phyloP scores from a whole-genome alignment of 1,140 invertebrate genomes.

The Pachyrhynchus sulphureomaculatus region DNA sequence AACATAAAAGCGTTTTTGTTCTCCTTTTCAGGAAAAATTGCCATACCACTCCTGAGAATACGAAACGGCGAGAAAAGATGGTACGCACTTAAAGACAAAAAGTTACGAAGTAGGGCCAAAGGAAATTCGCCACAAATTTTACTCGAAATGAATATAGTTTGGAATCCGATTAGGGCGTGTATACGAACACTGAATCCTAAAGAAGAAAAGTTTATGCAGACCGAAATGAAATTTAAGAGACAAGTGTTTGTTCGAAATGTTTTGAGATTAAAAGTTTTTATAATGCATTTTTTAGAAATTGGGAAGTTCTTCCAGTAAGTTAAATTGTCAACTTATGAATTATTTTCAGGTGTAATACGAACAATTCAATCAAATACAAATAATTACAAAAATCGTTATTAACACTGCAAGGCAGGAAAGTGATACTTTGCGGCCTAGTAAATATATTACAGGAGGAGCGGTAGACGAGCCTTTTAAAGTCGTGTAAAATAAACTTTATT shows the following conservation, averaged over 20 bases:
- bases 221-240: conserved; percentile 93
- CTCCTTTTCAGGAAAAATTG: conserved; percentile 62
- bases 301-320: conserved; percentile 91
- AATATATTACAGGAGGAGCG: too few relatives aligned
- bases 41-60: conserved; percentile 85
- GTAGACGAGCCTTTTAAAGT: too few relatives aligned
- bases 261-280: conserved; percentile 86
- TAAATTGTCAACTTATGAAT: not conserved
- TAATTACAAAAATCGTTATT: too few relatives aligned
- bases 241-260: conserved; percentile 93
- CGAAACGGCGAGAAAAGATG: conserved; percentile 90
- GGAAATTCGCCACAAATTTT: conserved; percentile 88
- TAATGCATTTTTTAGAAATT: conserved; percentile 84
- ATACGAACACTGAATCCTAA: conserved; percentile 92
- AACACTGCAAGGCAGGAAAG: too few relatives aligned
- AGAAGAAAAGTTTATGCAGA: conserved; percentile 93
- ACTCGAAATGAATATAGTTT: conserved; percentile 88
- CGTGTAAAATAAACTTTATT: too few relatives aligned
- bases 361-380: too few relatives aligned
- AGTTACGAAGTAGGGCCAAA: conserved; percentile 83
- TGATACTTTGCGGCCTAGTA: too few relatives aligned
- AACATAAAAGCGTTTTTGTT: too few relatives aligned
- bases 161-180: conserved; percentile 89
- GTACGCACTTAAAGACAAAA: conserved; percentile 97
- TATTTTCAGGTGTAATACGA: not conserved